Conservation (phyloP, 2,888 invertebrate species). For the Orgyia antiqua region DNA sequence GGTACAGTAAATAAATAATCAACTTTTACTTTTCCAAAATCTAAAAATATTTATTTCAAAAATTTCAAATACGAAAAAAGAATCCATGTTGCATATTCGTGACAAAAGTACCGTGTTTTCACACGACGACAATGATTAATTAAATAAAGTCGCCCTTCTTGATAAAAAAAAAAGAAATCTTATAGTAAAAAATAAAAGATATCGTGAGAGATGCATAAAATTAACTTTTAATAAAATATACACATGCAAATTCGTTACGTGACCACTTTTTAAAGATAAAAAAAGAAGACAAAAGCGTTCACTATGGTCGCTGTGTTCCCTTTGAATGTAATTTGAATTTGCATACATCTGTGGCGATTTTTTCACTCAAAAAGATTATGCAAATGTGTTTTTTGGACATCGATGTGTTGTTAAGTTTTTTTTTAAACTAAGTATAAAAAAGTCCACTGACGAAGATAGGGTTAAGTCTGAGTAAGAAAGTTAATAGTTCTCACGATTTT, state of each 20-base stretch:
- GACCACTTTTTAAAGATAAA: slow-evolving; percentile 61
- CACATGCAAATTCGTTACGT: slow-evolving; percentile 55
- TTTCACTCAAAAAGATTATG: slow-evolving; percentile 63
- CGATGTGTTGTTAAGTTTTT: slow-evolving; percentile 41
- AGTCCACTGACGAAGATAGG: slow-evolving; percentile 24
- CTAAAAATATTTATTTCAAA: too few species aligned
- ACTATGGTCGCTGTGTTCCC: slow-evolving; percentile 46
- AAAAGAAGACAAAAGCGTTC: slow-evolving; percentile 35
- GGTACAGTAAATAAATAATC: too few species aligned
- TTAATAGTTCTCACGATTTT: slow-evolving; percentile 37
- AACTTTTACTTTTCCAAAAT: too few species aligned
- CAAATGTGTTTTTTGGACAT: slow-evolving; percentile 71
- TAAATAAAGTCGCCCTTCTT: too few species aligned
- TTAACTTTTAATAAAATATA: slow-evolving; percentile 43
- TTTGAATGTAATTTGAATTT: slow-evolving; percentile 51
- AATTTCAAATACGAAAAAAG: too few species aligned
- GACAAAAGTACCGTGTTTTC: too few species aligned
- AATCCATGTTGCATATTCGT: too few species aligned
- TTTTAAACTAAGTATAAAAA: slow-evolving; percentile 36
- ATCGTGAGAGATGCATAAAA: slow-evolving; percentile 67
- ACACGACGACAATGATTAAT: too few species aligned
- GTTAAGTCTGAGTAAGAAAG: slow-evolving; percentile 25
- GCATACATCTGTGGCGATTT: slow-evolving; percentile 69
- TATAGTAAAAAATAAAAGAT: too few species aligned
- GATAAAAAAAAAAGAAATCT: too few species aligned